Base-by-base conservation (phyloP, 2,113 vertebrate species). In the Oenanthe oenanthe region DNA sequence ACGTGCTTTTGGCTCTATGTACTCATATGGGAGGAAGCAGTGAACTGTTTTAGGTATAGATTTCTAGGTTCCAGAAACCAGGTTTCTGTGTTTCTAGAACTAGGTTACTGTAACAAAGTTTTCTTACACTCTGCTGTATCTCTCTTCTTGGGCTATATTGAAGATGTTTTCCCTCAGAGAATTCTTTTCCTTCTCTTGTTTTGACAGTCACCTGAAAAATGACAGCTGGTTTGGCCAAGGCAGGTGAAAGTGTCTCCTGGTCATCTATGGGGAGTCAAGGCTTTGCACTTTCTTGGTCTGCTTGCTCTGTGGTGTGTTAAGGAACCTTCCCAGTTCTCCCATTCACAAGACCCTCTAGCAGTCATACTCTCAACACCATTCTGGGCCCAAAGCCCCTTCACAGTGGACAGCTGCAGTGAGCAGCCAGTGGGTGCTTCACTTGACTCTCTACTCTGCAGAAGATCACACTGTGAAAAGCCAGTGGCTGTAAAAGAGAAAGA, bases 1-100 rank as follows among this genome's bases (percentile, higher is more conserved):
- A 57, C 0, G 0, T 47, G 14, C 29, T 36, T 62, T 20, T 4
- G 17, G 26, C n/a, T 61, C 21, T 26, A 19, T 1, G 1, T 79
- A 25, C 17, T 51, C 3, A 3, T 14, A 26, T 62, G 34, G 36
- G 40, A 79, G 66, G 51, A 75, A 66, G 13, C 1, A 1, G 13
- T 78, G 24, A 47, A 24, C 31, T 54, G 10, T 45, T 7, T 32
- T n/a, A 32, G 14, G 38, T 86, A 28, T 61, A 38, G 14, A 38
- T 61, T 51, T 61, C n/a, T 70, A 53, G 21, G n/a, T 53, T 86
- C 38, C 40, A 28, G 54, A n/a, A 76, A 38, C 36, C 12, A 6
- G 12, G 25, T 51, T 51, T 50, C 25, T 50, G 15, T 25, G 48
- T 51, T 77, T 68, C 28, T 25, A 28, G 28, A 53, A n/a, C 32